phyloP scores from a whole-genome alignment of 2,113 vertebrate species.

The Noctilio leporinus region DNA sequence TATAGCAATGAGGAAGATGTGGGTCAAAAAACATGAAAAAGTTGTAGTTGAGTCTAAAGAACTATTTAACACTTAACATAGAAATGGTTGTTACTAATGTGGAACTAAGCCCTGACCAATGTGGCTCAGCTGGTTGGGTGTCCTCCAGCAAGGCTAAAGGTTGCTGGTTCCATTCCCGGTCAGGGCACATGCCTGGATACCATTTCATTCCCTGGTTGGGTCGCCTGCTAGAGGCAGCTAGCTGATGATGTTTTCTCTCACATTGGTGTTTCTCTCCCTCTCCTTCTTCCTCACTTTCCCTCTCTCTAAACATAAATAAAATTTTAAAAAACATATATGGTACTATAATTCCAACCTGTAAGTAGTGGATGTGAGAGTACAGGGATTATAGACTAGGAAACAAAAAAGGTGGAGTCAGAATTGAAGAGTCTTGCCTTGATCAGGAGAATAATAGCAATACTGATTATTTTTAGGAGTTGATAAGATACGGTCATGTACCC shows the following conservation, averaged over 20 bases:
- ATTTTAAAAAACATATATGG: neutral
- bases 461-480: conserved; percentile 20
- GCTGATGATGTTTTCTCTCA: too few species aligned
- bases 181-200: too few species aligned
- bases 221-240: too few species aligned
- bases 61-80: neutral
- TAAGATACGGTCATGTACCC: neutral
- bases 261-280: too few species aligned
- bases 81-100: neutral
- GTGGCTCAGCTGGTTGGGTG: too few species aligned
- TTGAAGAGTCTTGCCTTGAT: neutral
- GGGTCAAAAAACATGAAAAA: neutral
- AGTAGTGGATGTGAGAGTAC: neutral
- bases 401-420: neutral
- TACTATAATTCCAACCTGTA: neutral
- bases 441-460: neutral
- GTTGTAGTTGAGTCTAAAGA: neutral
- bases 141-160: too few species aligned
- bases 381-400: neutral
- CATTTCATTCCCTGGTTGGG: too few species aligned
- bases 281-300: too few species aligned
- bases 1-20: neutral
- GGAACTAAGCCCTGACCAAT: neutral
- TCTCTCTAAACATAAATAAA: too few species aligned
- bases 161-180: too few species aligned